Conservation (phyloP, 2,797 vertebrate species). For the Coluber constrictor region DNA sequence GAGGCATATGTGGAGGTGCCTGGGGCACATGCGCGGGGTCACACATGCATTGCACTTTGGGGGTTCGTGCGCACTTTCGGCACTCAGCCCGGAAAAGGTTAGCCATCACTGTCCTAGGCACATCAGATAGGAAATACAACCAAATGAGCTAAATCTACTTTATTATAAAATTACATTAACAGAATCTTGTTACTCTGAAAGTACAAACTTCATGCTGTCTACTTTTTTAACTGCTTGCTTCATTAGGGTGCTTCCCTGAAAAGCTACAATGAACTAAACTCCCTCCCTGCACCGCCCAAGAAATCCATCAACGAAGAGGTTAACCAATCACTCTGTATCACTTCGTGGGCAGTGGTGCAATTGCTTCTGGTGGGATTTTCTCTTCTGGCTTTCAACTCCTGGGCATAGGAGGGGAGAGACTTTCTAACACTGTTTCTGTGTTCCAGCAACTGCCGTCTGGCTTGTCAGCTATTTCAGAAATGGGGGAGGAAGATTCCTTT, state of each 20-base stretch:
- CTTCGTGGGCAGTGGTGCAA: background rate
- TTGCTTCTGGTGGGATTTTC: background rate
- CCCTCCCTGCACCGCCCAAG: background rate
- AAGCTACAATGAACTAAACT: background rate
- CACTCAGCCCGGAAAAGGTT: too few relatives aligned
- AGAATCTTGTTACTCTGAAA: background rate
- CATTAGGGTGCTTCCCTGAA: background rate
- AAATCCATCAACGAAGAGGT: too few relatives aligned
- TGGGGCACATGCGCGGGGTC: too few relatives aligned
- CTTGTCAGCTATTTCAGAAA: background rate
- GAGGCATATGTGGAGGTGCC: too few relatives aligned
- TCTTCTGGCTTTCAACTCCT: background rate
- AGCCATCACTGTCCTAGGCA: too few relatives aligned
- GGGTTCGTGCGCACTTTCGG: too few relatives aligned
- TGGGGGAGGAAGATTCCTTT: background rate
- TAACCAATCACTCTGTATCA: background rate
- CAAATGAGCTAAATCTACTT: background rate
- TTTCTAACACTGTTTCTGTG: background rate
- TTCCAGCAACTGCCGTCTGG: background rate
- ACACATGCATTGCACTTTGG: too few relatives aligned
- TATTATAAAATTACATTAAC: background rate
- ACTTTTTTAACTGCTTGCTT: too few relatives aligned
- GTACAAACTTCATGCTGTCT: too few relatives aligned
- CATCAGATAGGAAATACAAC: too few relatives aligned
- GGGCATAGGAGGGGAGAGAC: background rate